Evolutionary conservation across 2,888 invertebrate genomes (phyloP), one percentile per base, ranked within the genome.

Genomic region (Crematogaster levior): DNA sequence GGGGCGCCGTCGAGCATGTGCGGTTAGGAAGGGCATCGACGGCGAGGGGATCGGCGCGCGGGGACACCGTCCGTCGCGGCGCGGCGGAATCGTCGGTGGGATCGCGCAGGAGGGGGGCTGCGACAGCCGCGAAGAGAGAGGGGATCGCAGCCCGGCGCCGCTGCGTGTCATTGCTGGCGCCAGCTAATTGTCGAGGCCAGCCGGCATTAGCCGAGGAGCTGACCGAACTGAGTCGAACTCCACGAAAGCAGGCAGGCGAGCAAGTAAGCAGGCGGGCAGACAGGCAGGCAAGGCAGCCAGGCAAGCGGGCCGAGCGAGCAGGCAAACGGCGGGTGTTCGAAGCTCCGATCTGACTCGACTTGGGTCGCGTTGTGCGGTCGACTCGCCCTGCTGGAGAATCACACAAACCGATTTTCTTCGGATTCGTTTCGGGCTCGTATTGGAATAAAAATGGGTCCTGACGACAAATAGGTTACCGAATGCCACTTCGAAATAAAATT

Each of bases 171-270:
- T 91, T 93, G 93, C 93, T 93, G 93, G 93, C 93, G 93, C 93
- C 93, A 93, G 93, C 93, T 93, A 93, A 93, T 93, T 93, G 93
- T 93, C 93, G 93, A 93, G 93, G 93, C 93, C 93, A 93, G 92
- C 92, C 92, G 91, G 92, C 92, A 91, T 91, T 90, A 92, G 87
- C 92, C 91, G 91, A 90, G 88, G 88, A 88, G 88, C 90, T 89
- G 89, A 91, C 91, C 91, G 91, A 91, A 88, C 90, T 87, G 85
- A 89, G 84, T 87, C 91, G 91, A 91, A 82, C 83, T 85, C 80
- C 83, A 72, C 65, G 63, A 77, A 70, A 60, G 72, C 60, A 48
- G 75, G 37, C 24, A 63, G 2, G 48, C 48, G 37, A 48, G 46
- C 60, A 9, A 7, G 70, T 15, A 48, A 2, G 70, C 58, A 40